phyloP scores from a whole-genome alignment of 2,797 vertebrate species.

The Echeneis naucrates region DNA sequence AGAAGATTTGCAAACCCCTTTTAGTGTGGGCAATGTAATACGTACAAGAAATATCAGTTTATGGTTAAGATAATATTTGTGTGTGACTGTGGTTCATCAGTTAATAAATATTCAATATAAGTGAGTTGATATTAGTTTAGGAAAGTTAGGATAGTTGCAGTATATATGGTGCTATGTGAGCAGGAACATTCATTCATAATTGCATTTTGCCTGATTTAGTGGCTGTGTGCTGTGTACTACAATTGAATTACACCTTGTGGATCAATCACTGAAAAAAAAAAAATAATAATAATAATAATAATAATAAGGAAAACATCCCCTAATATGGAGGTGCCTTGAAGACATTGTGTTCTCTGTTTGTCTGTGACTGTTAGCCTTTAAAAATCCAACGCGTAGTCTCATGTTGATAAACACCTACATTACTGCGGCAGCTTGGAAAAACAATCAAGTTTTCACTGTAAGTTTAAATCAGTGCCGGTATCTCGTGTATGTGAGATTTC shows the following conservation, averaged over 20 bases:
- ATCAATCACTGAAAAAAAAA: slow-evolving; percentile 51
- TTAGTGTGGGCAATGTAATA: background rate
- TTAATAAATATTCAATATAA: slow-evolving; percentile 10
- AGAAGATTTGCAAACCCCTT: background rate
- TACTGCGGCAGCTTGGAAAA: slow-evolving; percentile 19
- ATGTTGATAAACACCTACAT: slow-evolving; percentile 35
- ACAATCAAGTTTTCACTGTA: slow-evolving; percentile 47
- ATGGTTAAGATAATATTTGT: background rate
- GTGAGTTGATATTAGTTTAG: slow-evolving; percentile 6
- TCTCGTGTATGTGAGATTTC: slow-evolving; percentile 55
- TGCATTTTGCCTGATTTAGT: slow-evolving; percentile 41
- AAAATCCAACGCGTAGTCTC: slow-evolving; percentile 24
- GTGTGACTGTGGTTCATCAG: background rate
- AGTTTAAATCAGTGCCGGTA: slow-evolving; percentile 61
- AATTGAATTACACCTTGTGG: slow-evolving; percentile 38
- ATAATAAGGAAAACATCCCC: slow-evolving; percentile 36
- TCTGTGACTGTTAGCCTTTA: slow-evolving; percentile 28
- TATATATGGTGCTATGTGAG: slow-evolving; percentile 13
- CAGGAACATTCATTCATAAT: slow-evolving; percentile 33
- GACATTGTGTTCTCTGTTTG: slow-evolving; percentile 27
- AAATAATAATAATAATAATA: too few species aligned
- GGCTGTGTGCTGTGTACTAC: slow-evolving; percentile 21
- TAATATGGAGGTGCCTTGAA: slow-evolving; percentile 38
- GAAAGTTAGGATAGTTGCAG: slow-evolving; percentile 7
- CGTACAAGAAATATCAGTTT: background rate